Evolutionary conservation across 2,888 invertebrate species (phyloP), one percentile per base, ranked within the genome.

Genomic region (Dolichomitus sp.): DNA sequence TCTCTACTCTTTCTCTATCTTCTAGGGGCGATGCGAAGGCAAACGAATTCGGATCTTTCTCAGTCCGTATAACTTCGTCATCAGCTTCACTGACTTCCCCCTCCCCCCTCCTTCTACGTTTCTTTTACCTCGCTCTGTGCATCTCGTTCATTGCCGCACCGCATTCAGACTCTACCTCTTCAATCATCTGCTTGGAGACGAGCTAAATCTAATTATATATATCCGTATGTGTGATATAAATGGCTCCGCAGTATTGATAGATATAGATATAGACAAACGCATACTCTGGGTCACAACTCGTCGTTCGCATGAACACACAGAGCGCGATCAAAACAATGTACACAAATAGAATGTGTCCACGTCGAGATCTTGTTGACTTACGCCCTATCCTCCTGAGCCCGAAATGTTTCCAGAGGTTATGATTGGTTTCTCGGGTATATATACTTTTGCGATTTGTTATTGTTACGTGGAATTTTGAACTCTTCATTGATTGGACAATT

Each of bases 111-210:
- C 37, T 45, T 48, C 17, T 14, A 5, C 4, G 7, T 37, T 23
- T 37, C 14, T 27, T 37, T 69, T 9, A 14, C 17, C 17, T 48
- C n/a, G 45, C 17, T 73, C 48, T 11, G 30, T 19, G 19, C 23
- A n/a, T 48, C 33, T 9, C 72, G 42, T 23, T 59, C 66, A 45
- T 54, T 54, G 12, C 27, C 23, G 19, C 61, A 19, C 54, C 45
- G 54, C 63, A 54, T 72, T 78, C 57, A 37, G 4, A 27, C 65
- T 48, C n/a, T 19, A 33, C 57, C 73, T 79, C 72, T 73, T 73
- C 73, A 66, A 79, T 79, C 73, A 79, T 66, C 37, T 50, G 50
- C n/a, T 61, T 23, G 50, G 73, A 19, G 42, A 48, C 23, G 19
- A 61, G 33, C 61, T 23, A 48, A 45, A 73, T 48, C 66, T 52